Conservation (phyloP, 2,113 vertebrate genomes). For the Elephas maximus region DNA sequence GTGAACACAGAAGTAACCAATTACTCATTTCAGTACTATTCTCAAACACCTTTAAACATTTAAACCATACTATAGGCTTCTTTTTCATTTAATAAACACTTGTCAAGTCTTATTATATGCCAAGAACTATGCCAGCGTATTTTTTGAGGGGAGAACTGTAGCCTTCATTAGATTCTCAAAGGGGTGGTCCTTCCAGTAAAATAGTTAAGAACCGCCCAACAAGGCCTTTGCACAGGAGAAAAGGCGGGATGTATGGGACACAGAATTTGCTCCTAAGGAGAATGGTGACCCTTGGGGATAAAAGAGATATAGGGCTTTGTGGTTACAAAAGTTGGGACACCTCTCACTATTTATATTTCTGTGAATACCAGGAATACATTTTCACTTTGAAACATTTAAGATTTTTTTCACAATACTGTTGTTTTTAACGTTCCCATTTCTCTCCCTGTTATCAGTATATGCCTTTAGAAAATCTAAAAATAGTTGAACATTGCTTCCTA, state of each 20-base stretch:
- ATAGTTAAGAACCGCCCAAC: neutral
- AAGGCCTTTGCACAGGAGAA: neutral
- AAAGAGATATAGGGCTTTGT: neutral
- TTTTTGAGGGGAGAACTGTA: neutral
- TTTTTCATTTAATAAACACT: neutral
- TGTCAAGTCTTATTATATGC: neutral
- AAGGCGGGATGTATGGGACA: neutral
- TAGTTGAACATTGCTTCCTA: slow-evolving; percentile 5
- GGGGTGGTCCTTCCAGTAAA: neutral
- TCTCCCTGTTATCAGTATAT: neutral
- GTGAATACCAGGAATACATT: neutral
- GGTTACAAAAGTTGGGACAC: neutral
- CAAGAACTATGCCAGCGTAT: neutral
- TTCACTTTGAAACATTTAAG: slow-evolving; percentile 7
- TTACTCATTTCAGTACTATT: neutral
- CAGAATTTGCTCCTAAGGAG: neutral
- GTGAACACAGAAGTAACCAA: neutral
- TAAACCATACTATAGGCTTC: neutral
- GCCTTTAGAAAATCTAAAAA: neutral
- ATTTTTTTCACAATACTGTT: neutral
- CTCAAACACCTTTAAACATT: neutral
- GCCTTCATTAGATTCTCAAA: neutral
- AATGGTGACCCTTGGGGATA: neutral
- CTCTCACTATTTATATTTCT: neutral
- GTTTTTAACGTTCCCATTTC: neutral